Percentiles rank a stretch among this genome's conserved stretches.
Conservation (phyloP, 1,140 invertebrate species). For the Eubasilissa regina region DNA sequence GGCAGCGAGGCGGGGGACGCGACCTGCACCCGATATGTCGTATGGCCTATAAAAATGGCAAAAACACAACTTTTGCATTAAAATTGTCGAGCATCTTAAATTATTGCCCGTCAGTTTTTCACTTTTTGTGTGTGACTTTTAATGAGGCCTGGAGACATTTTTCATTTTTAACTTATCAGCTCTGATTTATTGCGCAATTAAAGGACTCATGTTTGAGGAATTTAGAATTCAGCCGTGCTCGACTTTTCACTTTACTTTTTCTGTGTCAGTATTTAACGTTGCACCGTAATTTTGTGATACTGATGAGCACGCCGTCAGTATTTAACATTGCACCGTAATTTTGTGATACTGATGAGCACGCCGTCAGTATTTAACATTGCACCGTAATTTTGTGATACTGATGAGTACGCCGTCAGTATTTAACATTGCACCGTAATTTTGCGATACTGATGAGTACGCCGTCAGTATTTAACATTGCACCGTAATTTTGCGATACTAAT, state of each 20-base stretch:
- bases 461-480: no score
- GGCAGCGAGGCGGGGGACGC: neutral
- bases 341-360: no score
- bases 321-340: no score
- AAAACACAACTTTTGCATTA: slow-evolving; percentile 57
- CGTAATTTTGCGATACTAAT: no score
- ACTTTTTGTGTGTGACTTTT: slow-evolving; percentile 45
- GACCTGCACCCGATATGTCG: slow-evolving; percentile 20
- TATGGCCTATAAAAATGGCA: slow-evolving; percentile 50
- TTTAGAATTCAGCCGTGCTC: slow-evolving; percentile 34
- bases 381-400: no score
- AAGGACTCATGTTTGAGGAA: slow-evolving; percentile 37
- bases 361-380: no score
- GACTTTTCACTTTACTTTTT: neutral
- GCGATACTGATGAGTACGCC: no score
- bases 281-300: neutral
- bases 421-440: no score
- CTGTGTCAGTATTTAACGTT: neutral
- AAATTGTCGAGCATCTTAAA: slow-evolving; percentile 49
- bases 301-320: no score
- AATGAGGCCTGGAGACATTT: slow-evolving; percentile 47
- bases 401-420: no score
- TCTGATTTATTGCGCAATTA: slow-evolving; percentile 49
- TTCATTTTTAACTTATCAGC: slow-evolving; percentile 53
- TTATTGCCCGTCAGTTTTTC: slow-evolving; percentile 42